Percentiles rank a stretch among this genome's conserved stretches.
Conservation (phyloP, 2,113 vertebrate species). For the Vulpes vulpes region DNA sequence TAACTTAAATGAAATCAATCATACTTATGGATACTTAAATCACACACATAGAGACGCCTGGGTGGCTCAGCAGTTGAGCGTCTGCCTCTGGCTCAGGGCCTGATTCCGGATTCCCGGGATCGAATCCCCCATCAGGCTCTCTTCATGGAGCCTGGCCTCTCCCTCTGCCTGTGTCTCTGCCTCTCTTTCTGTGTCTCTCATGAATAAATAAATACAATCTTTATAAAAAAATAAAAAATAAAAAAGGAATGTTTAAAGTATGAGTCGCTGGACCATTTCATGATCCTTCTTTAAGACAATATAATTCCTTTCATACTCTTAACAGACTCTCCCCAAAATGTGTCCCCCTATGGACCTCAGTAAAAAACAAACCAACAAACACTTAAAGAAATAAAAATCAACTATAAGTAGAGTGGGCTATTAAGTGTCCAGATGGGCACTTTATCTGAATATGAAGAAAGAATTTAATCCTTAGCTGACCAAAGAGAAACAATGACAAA, state of each 20-base stretch:
- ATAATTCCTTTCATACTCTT: not conserved
- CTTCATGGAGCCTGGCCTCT: not conserved
- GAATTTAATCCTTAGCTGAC: constrained; percentile 20
- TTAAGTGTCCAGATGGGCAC: not conserved
- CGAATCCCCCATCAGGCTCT: rapidly evolving
- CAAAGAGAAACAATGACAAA: constrained; percentile 40
- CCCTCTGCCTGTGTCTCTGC: not conserved
- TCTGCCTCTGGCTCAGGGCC: not conserved
- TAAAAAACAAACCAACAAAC: not conserved
- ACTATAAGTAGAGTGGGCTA: not conserved
- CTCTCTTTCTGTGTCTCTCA: not conserved
- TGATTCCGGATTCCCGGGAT: not conserved
- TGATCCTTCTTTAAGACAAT: constrained; percentile 1
- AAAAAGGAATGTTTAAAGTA: not conserved
- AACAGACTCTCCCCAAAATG: not conserved
- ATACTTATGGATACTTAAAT: not conserved
- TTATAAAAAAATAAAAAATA: not conserved
- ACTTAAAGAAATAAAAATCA: constrained; percentile 4
- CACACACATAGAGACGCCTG: not conserved
- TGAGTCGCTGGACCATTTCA: not conserved
- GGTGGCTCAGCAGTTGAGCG: not conserved
- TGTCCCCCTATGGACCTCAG: not conserved
- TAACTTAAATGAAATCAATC: constrained; percentile 33
- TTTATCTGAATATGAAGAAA: constrained; percentile 36
- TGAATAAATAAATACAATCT: not conserved